Base-by-base conservation (phyloP, 2,797 vertebrate genomes). In the Peromyscus melanophrys region DNA sequence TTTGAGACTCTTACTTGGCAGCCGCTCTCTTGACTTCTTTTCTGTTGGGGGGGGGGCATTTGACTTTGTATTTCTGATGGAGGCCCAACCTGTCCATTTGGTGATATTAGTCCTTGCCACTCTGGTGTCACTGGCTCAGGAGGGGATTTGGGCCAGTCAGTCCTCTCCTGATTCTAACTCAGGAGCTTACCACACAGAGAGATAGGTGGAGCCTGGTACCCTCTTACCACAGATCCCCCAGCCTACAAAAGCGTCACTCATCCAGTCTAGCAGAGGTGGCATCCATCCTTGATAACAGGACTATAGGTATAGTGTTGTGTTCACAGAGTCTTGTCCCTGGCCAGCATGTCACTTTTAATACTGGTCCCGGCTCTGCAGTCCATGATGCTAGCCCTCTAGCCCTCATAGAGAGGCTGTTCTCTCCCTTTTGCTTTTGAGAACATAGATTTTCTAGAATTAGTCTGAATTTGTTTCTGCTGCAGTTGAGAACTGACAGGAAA, bases 381-480 rank as follows among this genome's bases (percentile, higher is more conserved):
- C 31, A 4, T 13, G 2, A 57, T 43, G 11, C 29, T 11, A 7
- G 8, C 4, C 8, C 55, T 90, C 16, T 46, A 46, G 43, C 43
- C 43, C 14, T 29, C 40, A n/a, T 11, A 29, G n/a, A 82, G 12
- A n/a, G 16, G 31, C 49, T 49, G 0, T 92, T 40, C 43, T 65
- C 23, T 49, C 31, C n/a, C 27, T 78, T 78, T 84, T 81, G 67
- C 27, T 76, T 91, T 59, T 55, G 29, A 88, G 87, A 80, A 10
- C 37, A 40, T 37, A n/a, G 1, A 6, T 94, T 86, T 73, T 67
- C n/a, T 89, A 52, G 61, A 95, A 57, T 87, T 61, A 52, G 55
- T 71, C 57, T 1, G 0, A 40, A 27, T 29, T 67, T 25, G n/a
- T 77, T 93, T 75, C 84, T 63, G 25, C 14, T 55, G 25, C 1